Evolutionary conservation across 2,888 invertebrate species (phyloP).

Genomic region (Podabrus alpinus): DNA sequence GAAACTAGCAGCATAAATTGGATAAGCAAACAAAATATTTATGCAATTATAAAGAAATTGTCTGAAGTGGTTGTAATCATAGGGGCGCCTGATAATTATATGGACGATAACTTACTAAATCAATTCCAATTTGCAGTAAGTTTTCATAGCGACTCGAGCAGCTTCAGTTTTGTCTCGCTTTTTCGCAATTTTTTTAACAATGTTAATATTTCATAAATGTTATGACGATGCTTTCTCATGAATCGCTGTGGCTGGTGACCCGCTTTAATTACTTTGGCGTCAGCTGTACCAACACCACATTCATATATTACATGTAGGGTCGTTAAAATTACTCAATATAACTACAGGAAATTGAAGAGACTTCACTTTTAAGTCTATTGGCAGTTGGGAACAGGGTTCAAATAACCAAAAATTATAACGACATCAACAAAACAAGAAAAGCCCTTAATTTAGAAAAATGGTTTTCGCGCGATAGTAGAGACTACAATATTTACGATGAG

Average conservation of each 20-base stretch:
- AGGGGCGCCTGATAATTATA: slow-evolving; percentile 40
- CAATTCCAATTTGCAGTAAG: not conserved
- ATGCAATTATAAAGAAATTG: not conserved
- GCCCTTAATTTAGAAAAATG: not conserved
- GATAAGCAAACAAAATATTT: not conserved
- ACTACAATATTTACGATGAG: not conserved
- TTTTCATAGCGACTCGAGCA: not conserved
- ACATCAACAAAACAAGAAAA: not conserved
- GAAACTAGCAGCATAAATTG: not conserved
- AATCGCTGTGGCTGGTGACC: not conserved
- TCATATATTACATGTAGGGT: not conserved
- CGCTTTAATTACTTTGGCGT: not conserved
- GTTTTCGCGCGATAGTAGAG: not conserved
- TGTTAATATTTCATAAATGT: not conserved
- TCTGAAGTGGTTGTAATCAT: slow-evolving; percentile 34
- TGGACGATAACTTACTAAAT: slow-evolving; percentile 28
- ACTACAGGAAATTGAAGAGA: not conserved
- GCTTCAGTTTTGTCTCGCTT: not conserved
- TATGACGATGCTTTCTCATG: too few species aligned
- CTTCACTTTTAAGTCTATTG: not conserved
- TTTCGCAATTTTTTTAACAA: not conserved
- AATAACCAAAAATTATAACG: not conserved
- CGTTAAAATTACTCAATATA: not conserved
- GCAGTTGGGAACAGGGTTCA: not conserved
- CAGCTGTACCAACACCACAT: not conserved